Evolutionary conservation across 2,888 invertebrate genomes (phyloP).

Genomic region (Gerosis bhagava): DNA sequence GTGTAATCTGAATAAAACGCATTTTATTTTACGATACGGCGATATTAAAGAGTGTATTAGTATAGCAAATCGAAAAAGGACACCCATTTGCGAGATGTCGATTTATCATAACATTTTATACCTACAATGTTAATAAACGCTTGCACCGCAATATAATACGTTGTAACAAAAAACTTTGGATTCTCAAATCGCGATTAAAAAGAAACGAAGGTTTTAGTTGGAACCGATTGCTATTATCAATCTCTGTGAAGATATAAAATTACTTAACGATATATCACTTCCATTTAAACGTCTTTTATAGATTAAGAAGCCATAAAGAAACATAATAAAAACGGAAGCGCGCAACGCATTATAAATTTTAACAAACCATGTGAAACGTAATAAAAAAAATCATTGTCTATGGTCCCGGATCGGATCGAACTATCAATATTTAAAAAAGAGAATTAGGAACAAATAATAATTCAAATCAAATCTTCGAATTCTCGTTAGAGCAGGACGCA

Average conservation of each 20-base stretch:
- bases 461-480: slow-evolving; percentile 80
- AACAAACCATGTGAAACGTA: slow-evolving; percentile 61
- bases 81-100: slow-evolving; percentile 29
- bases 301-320: slow-evolving; percentile 57
- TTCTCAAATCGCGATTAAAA: slow-evolving; percentile 38
- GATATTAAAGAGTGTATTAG: slow-evolving; percentile 12
- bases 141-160: slow-evolving; percentile 36
- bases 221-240: slow-evolving; percentile 50
- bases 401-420: slow-evolving; percentile 54
- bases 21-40: slow-evolving; percentile 10
- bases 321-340: slow-evolving; percentile 75
- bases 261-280: slow-evolving; percentile 57
- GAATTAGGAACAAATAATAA: slow-evolving; percentile 81
- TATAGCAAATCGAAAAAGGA: slow-evolving; percentile 32
- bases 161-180: slow-evolving; percentile 32
- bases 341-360: slow-evolving; percentile 58
- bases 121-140: slow-evolving; percentile 35
- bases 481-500: slow-evolving; percentile 80
- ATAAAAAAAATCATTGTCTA: slow-evolving; percentile 39
- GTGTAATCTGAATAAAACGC: slow-evolving; percentile 14
- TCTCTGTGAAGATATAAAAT: slow-evolving; percentile 59
- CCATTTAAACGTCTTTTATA: slow-evolving; percentile 59
- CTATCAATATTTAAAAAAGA: slow-evolving; percentile 72
- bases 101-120: slow-evolving; percentile 38
- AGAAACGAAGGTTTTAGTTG: slow-evolving; percentile 39